These are phyloP conservation scores for Athrips mouffetella DNA, from an alignment of 2,888 invertebrate genomes.

Conservation along the genomic window DNA sequence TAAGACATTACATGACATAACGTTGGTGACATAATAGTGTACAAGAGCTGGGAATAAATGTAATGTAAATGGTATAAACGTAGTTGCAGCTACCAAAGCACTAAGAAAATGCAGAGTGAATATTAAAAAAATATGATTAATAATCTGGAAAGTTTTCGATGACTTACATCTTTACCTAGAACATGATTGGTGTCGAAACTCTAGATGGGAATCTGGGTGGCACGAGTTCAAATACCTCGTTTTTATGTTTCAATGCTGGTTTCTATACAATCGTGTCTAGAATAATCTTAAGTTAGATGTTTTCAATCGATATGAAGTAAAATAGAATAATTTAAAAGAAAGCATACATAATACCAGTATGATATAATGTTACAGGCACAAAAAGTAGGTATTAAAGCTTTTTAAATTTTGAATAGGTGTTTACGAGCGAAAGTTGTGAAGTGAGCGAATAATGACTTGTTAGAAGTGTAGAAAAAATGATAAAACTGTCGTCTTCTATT, in stretches of 20 bases:
- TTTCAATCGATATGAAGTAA: not conserved
- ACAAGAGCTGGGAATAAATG: conserved; percentile 26
- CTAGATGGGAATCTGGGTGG: not conserved
- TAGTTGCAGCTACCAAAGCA: too few species aligned
- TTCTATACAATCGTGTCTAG: not conserved
- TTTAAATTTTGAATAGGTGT: conserved; percentile 24
- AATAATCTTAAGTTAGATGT: not conserved
- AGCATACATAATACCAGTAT: not conserved
- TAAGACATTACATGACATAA: conserved; percentile 12
- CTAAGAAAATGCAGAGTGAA: too few species aligned
- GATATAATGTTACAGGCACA: not conserved
- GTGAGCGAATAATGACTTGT: conserved; percentile 12
- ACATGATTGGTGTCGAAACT: not conserved
- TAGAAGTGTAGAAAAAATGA: conserved; percentile 3
- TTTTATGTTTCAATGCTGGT: not conserved
- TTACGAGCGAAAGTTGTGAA: conserved; percentile 24
- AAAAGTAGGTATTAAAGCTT: conserved; percentile 19
- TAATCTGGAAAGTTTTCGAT: too few species aligned
- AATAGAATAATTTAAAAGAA: too few species aligned
- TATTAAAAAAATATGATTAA: too few species aligned
- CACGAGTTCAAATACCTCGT: not conserved
- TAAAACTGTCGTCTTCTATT: conserved; percentile 6
- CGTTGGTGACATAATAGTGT: conserved; percentile 20
- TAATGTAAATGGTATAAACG: too few species aligned
- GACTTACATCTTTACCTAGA: not conserved